A percentile compares a stretch with the other conserved stretches of the same genome.
phyloP scores from a whole-genome alignment of 2,888 invertebrate species.

The Acanthosepion esculentum region DNA sequence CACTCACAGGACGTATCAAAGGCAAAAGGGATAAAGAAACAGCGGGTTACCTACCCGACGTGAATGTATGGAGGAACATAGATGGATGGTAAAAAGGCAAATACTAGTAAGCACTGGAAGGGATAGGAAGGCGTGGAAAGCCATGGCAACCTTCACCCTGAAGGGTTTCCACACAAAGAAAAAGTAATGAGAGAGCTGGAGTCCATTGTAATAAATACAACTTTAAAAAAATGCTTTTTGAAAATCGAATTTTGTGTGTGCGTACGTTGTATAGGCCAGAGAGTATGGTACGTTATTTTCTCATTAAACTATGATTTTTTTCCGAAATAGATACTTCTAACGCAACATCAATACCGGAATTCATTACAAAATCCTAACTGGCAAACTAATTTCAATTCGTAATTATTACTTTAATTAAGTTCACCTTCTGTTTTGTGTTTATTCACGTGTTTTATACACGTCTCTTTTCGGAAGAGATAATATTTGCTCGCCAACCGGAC shows the following conservation, averaged over 20 bases:
- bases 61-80: no score
- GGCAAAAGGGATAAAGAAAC: no score
- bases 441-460: background rate
- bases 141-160: no score
- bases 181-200: background rate
- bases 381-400: background rate
- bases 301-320: background rate
- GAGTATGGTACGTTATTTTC: background rate
- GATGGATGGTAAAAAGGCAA: no score
- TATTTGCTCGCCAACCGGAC: conserved; percentile 20
- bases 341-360: background rate
- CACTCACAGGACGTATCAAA: no score
- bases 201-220: background rate
- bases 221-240: background rate
- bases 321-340: background rate
- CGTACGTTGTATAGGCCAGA: background rate
- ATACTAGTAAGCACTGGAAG: no score
- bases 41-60: no score
- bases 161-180: no score
- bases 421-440: background rate
- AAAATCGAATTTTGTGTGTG: background rate
- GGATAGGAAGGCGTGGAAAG: no score
- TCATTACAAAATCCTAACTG: background rate
- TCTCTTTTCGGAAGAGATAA: background rate
- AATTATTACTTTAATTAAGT: conserved; percentile 1